These are phyloP conservation scores for Orthosia gracilis DNA, from an alignment of 2,888 invertebrate species.

Conservation along the genomic window DNA sequence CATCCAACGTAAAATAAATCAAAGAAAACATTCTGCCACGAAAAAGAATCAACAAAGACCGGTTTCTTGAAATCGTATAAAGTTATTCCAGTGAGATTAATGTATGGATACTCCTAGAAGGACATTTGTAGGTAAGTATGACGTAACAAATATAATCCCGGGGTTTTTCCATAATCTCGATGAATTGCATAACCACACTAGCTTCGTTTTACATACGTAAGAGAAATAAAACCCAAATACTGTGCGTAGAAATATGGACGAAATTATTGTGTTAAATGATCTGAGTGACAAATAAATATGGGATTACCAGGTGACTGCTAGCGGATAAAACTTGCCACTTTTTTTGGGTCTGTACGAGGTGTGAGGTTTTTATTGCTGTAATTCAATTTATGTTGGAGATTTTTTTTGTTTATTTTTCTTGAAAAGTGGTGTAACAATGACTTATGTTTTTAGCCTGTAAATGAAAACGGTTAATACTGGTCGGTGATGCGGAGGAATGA, in stretches of 20 bases:
- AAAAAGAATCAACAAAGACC: not conserved
- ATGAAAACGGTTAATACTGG: not conserved
- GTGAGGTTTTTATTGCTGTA: constrained; percentile 27
- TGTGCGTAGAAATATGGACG: constrained; percentile 42
- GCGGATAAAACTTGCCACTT: constrained; percentile 45
- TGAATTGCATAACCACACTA: constrained; percentile 44
- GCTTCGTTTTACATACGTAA: not conserved
- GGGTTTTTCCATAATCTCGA: constrained; percentile 26
- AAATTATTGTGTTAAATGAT: constrained; percentile 62
- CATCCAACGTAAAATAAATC: constrained; percentile 8
- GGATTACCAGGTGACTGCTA: constrained; percentile 41
- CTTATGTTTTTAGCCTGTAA: not conserved
- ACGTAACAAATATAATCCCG: constrained; percentile 47
- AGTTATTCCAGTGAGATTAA: constrained; percentile 39
- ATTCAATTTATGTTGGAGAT: constrained; percentile 30
- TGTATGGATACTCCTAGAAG: not conserved
- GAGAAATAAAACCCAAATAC: constrained; percentile 47
- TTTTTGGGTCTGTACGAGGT: constrained; percentile 49
- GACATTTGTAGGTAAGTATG: constrained; percentile 56
- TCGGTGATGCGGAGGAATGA: too few species aligned
- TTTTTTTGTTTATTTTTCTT: constrained; percentile 15
- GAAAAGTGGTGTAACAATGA: not conserved
- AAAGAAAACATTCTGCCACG: constrained; percentile 12
- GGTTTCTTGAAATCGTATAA: constrained; percentile 35
- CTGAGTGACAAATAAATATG: constrained; percentile 63